phyloP scores from a whole-genome alignment of 2,888 invertebrate species.

The Zaprionus obscuricornis region DNA sequence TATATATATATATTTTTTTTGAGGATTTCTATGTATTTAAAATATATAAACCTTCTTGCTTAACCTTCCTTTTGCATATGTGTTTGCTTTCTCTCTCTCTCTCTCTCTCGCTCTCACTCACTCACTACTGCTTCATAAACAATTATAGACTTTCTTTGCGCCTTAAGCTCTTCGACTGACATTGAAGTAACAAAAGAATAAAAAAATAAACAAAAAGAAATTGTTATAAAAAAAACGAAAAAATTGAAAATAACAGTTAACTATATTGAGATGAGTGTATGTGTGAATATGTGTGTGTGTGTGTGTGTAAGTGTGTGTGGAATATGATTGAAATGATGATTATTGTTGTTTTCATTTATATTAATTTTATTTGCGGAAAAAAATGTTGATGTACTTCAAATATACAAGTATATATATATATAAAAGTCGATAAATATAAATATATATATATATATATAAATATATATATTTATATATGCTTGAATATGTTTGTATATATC shows the following conservation, averaged over 20 bases:
- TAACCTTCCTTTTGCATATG: constrained; percentile 47
- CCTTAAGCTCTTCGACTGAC: too few species aligned
- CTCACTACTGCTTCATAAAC: too few species aligned
- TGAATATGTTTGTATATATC: constrained; percentile 6
- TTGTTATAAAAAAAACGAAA: too few species aligned
- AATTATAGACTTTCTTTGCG: too few species aligned
- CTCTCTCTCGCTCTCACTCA: background rate
- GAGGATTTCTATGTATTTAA: background rate
- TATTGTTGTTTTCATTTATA: constrained; percentile 26
- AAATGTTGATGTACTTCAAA: constrained; percentile 29
- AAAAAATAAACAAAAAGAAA: background rate
- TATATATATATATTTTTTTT: constrained; percentile 18
- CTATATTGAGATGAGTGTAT: too few species aligned
- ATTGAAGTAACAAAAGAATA: too few species aligned
- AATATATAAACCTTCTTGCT: constrained; percentile 22
- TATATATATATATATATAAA: background rate
- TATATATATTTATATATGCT: constrained; percentile 1
- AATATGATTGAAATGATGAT: constrained; percentile 50
- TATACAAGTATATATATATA: constrained; percentile 19
- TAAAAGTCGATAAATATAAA: background rate
- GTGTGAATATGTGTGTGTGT: constrained; percentile 15
- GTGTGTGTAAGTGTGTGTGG: constrained; percentile 21
- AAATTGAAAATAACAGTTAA: too few species aligned
- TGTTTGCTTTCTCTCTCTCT: constrained; percentile 17
- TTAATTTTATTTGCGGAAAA: constrained; percentile 58